Evolutionary conservation across 2,113 vertebrate genomes (phyloP).

Genomic region (Chitala chitala): DNA sequence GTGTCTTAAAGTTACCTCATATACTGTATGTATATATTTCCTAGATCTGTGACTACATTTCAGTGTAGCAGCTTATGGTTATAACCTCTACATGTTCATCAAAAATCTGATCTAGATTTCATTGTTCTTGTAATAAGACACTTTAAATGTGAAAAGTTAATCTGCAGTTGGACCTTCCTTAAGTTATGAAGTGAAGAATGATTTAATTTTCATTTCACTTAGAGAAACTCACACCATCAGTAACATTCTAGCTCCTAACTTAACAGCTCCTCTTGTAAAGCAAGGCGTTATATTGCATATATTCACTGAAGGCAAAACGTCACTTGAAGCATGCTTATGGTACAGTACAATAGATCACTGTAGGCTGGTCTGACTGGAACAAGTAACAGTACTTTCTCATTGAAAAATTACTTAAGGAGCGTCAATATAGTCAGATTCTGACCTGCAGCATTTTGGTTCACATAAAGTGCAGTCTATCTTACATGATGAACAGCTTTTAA

Average conservation of each 20-base stretch:
- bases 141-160: too few species aligned
- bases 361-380: neutral
- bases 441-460: neutral
- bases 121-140: too few species aligned
- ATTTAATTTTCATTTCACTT: slow-evolving; percentile 18
- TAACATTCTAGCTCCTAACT: neutral
- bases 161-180: neutral
- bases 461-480: neutral
- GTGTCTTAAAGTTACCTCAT: neutral
- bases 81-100: too few species aligned
- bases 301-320: neutral
- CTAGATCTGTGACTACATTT: neutral
- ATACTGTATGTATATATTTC: neutral
- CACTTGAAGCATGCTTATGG: too few species aligned
- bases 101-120: too few species aligned
- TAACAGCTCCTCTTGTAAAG: neutral
- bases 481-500: neutral
- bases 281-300: neutral
- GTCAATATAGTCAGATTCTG: neutral
- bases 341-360: neutral
- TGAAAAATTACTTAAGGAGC: neutral
- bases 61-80: neutral
- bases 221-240: neutral
- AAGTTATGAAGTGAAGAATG: neutral
- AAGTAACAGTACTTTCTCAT: neutral